Evolutionary conservation across 2,888 invertebrate genomes (phyloP).

Genomic region (Drosophila lutescens): DNA sequence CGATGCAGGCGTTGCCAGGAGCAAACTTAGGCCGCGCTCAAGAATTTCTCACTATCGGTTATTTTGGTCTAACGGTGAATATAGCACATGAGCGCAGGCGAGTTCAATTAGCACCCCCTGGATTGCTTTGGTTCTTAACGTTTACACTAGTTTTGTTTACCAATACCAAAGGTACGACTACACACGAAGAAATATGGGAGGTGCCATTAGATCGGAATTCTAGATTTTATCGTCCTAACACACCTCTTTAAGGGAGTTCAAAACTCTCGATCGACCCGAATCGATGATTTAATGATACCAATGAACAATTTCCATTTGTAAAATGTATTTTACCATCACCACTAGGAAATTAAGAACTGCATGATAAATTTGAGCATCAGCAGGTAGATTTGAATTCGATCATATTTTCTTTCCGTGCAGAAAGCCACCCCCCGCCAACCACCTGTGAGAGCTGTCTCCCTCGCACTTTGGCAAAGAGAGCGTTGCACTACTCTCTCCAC

Average conservation of each 20-base stretch:
- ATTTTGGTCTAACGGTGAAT: constrained; percentile 62
- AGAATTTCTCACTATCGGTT: constrained; percentile 14
- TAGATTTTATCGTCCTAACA: too few relatives aligned
- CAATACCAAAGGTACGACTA: not conserved
- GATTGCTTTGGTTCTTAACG: constrained; percentile 36
- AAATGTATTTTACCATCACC: too few relatives aligned
- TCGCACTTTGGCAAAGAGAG: not conserved
- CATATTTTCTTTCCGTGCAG: not conserved
- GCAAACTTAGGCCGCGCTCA: not conserved
- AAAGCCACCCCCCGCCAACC: constrained; percentile 22
- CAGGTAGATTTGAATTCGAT: not conserved
- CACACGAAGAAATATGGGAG: not conserved
- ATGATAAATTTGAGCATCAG: too few relatives aligned
- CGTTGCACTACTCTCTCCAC: constrained; percentile 12
- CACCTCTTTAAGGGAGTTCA: too few relatives aligned
- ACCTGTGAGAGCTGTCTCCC: constrained; percentile 33
- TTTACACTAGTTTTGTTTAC: constrained; percentile 21
- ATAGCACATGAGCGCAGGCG: constrained; percentile 22
- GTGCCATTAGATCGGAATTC: not conserved
- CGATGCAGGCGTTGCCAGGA: not conserved
- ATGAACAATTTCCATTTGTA: too few relatives aligned
- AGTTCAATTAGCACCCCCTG: constrained; percentile 64
- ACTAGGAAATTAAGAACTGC: too few relatives aligned
- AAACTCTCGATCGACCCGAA: too few relatives aligned
- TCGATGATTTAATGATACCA: too few relatives aligned